Conservation (phyloP, 2,888 invertebrate genomes). For the Syrista parreyssii region DNA sequence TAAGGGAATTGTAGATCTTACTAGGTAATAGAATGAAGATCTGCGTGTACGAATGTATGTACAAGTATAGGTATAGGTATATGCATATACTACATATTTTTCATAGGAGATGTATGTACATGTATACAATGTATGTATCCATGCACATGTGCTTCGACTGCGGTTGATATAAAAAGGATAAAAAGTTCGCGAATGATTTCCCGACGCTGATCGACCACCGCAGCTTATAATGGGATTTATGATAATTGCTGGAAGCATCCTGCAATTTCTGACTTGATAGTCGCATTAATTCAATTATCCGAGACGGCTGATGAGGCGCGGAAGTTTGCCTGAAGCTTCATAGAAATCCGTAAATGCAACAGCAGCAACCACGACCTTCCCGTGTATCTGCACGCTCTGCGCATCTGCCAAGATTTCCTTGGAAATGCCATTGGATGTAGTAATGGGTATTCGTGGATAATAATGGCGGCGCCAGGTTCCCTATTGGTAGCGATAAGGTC, state of each 20-base stretch:
- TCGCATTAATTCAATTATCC: slow-evolving; percentile 42
- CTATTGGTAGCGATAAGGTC: neutral
- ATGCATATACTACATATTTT: neutral
- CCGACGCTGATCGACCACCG: neutral
- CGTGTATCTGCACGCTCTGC: neutral
- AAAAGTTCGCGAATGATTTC: neutral
- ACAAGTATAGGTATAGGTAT: neutral
- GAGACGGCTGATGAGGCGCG: slow-evolving; percentile 32
- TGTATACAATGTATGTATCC: neutral
- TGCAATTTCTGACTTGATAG: slow-evolving; percentile 50
- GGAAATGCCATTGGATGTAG: neutral
- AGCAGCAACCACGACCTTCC: neutral
- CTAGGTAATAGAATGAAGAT: neutral
- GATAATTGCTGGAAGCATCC: slow-evolving; percentile 33
- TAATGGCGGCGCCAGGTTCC: neutral
- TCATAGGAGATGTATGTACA: neutral
- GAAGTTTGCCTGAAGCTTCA: slow-evolving; percentile 20
- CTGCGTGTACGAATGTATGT: neutral
- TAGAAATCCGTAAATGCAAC: neutral
- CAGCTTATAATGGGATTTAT: slow-evolving; percentile 16
- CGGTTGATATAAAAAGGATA: neutral
- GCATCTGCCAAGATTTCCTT: neutral
- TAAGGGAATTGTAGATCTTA: neutral
- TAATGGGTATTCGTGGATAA: neutral
- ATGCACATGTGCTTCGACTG: neutral